phyloP scores from a whole-genome alignment of 2,888 invertebrate species.

The Scaeva pyrastri region DNA sequence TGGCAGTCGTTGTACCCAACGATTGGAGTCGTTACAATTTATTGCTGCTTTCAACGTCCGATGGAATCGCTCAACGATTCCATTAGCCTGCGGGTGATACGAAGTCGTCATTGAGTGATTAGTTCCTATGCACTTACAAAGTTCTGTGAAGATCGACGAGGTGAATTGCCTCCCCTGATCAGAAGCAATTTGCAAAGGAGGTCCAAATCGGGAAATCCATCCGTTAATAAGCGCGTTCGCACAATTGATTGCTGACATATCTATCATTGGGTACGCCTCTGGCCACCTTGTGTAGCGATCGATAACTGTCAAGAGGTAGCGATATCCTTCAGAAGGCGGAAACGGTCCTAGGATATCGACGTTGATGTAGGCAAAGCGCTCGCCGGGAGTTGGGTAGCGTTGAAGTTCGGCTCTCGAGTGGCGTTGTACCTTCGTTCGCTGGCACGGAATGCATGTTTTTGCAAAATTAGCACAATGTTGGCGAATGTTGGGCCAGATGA shows the following conservation, averaged over 20 bases:
- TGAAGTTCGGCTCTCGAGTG: slow-evolving; percentile 10
- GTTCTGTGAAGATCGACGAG: slow-evolving; percentile 1
- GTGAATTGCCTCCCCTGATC: slow-evolving; percentile 29
- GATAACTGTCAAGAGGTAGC: slow-evolving; percentile 23
- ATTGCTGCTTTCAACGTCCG: slow-evolving; percentile 22
- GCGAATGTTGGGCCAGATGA: slow-evolving; percentile 16
- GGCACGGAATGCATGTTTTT: slow-evolving; percentile 34
- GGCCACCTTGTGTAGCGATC: slow-evolving; percentile 28
- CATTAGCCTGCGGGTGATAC: slow-evolving; percentile 28
- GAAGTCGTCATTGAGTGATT: slow-evolving; percentile 27
- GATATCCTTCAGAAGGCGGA: slow-evolving; percentile 18
- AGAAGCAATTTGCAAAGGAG: slow-evolving; percentile 16
- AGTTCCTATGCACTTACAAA: slow-evolving; percentile 20
- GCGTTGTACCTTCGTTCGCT: slow-evolving; percentile 28
- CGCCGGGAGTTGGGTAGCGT: not conserved
- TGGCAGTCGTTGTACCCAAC: slow-evolving; percentile 3
- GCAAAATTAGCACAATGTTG: slow-evolving; percentile 29
- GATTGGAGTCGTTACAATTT: slow-evolving; percentile 7
- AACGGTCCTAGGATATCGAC: slow-evolving; percentile 35
- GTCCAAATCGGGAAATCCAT: slow-evolving; percentile 17
- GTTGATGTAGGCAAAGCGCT: slow-evolving; percentile 22
- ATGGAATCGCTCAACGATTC: slow-evolving; percentile 33
- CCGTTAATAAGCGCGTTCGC: not conserved
- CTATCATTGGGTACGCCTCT: not conserved
- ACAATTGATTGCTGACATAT: slow-evolving; percentile 5